Evolutionary conservation across 1,140 invertebrate species (phyloP).

Genomic region (Micrasema longulum): DNA sequence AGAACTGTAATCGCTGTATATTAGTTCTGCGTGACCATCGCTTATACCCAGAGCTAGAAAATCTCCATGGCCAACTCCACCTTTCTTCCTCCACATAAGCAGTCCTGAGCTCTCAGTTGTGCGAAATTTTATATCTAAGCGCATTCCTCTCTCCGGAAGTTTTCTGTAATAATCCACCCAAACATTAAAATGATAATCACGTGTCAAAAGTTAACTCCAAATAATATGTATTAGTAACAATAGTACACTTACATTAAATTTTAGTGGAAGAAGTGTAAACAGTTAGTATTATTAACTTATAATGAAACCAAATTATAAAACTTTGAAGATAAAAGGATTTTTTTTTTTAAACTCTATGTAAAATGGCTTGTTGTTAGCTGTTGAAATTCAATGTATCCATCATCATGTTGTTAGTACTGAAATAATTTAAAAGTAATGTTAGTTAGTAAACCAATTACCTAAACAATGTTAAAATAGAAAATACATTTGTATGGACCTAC

Average conservation of each 20-base stretch:
- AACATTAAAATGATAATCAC: too few relatives aligned
- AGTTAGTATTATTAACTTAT: constrained; percentile 40
- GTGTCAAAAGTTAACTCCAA: not conserved
- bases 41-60: constrained; percentile 66
- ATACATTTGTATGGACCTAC: constrained; percentile 54
- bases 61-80: constrained; percentile 63
- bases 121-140: constrained; percentile 78
- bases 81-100: constrained; percentile 73
- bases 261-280: constrained; percentile 48
- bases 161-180: constrained; percentile 59
- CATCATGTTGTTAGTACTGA: constrained; percentile 54
- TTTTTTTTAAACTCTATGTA: constrained; percentile 40
- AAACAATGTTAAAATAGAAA: too few relatives aligned
- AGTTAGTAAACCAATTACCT: too few relatives aligned
- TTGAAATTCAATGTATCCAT: constrained; percentile 28
- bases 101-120: constrained; percentile 76
- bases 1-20: constrained; percentile 64
- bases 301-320: constrained; percentile 43
- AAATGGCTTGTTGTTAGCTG: constrained; percentile 51
- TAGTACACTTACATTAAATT: constrained; percentile 47
- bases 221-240: not conserved
- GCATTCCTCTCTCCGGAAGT: constrained; percentile 75
- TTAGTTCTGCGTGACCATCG: constrained; percentile 63
- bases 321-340: constrained; percentile 46
- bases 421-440: constrained; percentile 40